Conservation (phyloP, 2,888 invertebrate species). For the Tortricodes alternella region DNA sequence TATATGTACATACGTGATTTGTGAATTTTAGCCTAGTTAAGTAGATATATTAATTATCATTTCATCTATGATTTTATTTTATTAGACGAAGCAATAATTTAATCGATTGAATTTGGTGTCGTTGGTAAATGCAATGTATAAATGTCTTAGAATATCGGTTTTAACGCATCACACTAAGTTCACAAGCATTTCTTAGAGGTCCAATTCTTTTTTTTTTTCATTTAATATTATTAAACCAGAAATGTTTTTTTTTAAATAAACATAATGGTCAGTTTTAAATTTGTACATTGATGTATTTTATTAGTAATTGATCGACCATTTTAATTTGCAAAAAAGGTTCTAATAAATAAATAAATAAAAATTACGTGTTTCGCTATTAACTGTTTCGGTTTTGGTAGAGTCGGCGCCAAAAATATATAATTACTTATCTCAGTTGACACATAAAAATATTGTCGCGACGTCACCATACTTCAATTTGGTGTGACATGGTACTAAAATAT, state of each 20-base stretch:
- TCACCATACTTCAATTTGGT: no score
- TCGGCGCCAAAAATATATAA: no score
- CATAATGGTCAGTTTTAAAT: neutral
- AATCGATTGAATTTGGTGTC: conserved; percentile 4
- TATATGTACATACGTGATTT: conserved; percentile 27
- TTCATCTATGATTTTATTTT: conserved; percentile 14
- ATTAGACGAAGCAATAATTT: conserved; percentile 25
- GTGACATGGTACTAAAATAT: no score
- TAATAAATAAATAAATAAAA: no score
- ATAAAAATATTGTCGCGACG: no score
- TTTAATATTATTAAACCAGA: neutral
- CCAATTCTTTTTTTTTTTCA: neutral
- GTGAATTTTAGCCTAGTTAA: conserved; percentile 25
- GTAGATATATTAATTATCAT: conserved; percentile 26
- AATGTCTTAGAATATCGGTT: neutral
- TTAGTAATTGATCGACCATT: no score
- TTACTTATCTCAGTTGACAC: no score
- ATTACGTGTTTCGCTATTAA: no score
- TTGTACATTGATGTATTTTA: no score
- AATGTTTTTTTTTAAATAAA: no score
- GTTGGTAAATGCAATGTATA: neutral
- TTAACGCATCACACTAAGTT: conserved; percentile 8
- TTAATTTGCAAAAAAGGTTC: no score
- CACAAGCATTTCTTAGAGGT: neutral
- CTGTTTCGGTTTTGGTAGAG: no score